Evolutionary conservation across 2,113 vertebrate genomes (phyloP), one percentile per base, ranked within the genome.

Genomic region (Oncorhynchus keta): DNA sequence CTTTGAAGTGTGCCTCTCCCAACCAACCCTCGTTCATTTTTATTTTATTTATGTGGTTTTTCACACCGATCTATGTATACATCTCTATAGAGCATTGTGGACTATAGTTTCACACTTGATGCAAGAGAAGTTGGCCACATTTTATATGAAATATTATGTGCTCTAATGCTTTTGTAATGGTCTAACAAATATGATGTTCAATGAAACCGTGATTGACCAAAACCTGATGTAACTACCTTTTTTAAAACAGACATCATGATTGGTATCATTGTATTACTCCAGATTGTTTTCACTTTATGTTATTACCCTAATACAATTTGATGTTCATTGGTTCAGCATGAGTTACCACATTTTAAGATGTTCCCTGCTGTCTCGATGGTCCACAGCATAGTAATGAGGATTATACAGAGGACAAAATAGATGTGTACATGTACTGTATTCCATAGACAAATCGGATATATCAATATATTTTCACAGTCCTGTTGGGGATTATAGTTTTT

Each of bases 1-100:
- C 89, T 99, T 45, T 99, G 85, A 93, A 55, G 39, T 32, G 68
- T 28, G 45, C 3, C 20, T 30, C 24, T 62, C 18, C 28, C 20
- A 73, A 28, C 13, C 26, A 11, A 48, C 39, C 7, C 16, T 1
- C 39, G 24, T 12, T 2, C 20, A 13, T 11, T 9, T 5, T 35
- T 12, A 0, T 45, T 45, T 45, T 45, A 45, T 45, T 45, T 9
- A 45, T 45, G 9, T 45, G 2, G 9, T 45, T 45, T 45, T 45
- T 45, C 39, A 45, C 39, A 45, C 9, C 39, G 39, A 45, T 45
- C 39, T 45, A 11, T 45, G 51, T 55, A 45, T 45, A 45, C 9
- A 55, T 16, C 51, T 55, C 51, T 55, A 55, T 55, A 18, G 14
- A 55, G 51, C 16, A 55, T 55, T 55, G 51, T 55, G 16, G 3